Base-by-base conservation (phyloP, 1,140 invertebrate genomes). In the Microplitis demolitor region DNA sequence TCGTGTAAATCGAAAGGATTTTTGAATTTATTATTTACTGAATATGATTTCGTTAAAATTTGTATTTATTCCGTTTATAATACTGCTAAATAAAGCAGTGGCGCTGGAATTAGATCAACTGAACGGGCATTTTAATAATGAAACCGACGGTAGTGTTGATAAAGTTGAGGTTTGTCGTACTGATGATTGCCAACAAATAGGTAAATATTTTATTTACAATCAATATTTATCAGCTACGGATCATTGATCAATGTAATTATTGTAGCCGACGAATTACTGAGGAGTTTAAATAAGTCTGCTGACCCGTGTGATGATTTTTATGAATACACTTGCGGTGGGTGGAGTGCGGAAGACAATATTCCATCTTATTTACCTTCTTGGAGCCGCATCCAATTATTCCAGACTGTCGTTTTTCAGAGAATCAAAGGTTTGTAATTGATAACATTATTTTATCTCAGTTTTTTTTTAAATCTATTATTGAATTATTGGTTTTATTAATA, bases 261-360 rank as follows among this genome's bases (percentile, higher is more conserved):
- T 71, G 4, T 14, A 76, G 74, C 71, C 16, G 11, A 63, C 24
- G 66, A 69, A 24, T 71, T 73, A n/a, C 54, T 64, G 13, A 51
- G 45, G 9, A 62, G 67, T n/a, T 75, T 75, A 50, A 71, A 77
- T 53, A 51, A 69, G 53, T 69, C 69, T 4, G 71, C 66, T 1
- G 51, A 75, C 61, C 73, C 76, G 8, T 77, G 74, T 33, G 60
- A 75, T 33, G 31, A 77, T 69, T 77, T 77, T 69, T 77, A 73
- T 53, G 68, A 77, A 33, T 77, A 61, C 34, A 35, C 62, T 0
- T 75, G 76, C 35, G 76, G 76, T 24, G 24, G 24, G 1, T 24
- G 24, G 24, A 24, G 24, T 24, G 24, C 24, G 24, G 24, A 24
- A 24, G 24, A 24, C 24, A 24, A 24, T 24, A 24, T 24, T 24